These are phyloP conservation scores for Psittacula cyanocephala DNA, from an alignment of 2,113 vertebrate species.

Conservation along the genomic window DNA sequence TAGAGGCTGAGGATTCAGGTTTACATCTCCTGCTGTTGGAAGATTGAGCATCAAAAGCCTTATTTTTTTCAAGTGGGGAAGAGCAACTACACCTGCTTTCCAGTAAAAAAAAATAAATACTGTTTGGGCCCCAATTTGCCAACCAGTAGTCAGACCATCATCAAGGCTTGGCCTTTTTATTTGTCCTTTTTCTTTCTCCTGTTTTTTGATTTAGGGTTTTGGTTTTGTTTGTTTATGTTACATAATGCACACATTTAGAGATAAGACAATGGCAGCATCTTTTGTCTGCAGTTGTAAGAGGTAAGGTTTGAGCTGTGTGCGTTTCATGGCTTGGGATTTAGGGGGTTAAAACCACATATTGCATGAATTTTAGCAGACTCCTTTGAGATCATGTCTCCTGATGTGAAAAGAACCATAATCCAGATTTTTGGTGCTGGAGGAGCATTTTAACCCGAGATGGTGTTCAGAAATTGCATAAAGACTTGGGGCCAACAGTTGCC, in stretches of 20 bases:
- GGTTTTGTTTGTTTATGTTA: background rate
- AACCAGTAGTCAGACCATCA: background rate
- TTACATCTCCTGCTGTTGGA: background rate
- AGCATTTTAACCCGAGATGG: background rate
- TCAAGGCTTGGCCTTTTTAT: background rate
- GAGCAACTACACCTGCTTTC: background rate
- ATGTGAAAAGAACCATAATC: background rate
- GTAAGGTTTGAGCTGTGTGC: fast-evolving
- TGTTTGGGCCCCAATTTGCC: background rate
- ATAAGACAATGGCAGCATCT: background rate
- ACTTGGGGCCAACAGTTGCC: background rate
- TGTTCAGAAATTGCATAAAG: fast-evolving
- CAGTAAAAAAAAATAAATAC: background rate
- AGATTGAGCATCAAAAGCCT: background rate
- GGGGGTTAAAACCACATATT: background rate
- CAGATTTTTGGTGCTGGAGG: background rate
- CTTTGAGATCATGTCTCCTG: no score
- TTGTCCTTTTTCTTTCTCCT: fast-evolving
- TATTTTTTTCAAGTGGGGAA: background rate
- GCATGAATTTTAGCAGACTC: background rate
- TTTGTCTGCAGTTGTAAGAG: background rate
- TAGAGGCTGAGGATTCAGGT: background rate
- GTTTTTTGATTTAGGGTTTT: background rate
- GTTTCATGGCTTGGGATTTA: background rate
- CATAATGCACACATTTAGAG: background rate